Base-by-base conservation (phyloP, 1,140 invertebrate genomes). In the Panagrolaimus sp. region DNA sequence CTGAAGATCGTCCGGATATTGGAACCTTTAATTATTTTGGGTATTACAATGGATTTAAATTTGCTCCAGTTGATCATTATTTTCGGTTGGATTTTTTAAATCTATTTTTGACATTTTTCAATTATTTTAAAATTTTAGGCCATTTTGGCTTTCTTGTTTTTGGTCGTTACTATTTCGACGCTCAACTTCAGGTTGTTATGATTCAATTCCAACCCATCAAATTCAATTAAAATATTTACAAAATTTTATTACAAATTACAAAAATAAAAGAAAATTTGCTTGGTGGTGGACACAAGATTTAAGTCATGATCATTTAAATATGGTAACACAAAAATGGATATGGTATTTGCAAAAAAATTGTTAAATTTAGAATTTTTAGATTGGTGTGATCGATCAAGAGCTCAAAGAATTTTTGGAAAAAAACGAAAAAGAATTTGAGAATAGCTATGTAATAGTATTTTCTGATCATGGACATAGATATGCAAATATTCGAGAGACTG, bases 401-500 rank as follows among this genome's bases (percentile, higher is more conserved):
- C 46, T 77, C n/a, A 62, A 80, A 14, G 43, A 38, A 15, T 72
- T 78, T 24, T 58, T 77, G n/a, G 21, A 48, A 14, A 38, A 69
- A n/a, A 63, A 76, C 21, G 47, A 64, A 10, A 72, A 76, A 8
- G 38, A 75, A 10, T 74, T 87, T 0, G 83, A 87, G 26, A 84
- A 88, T 73, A 88, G 88, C 0, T 79, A 88, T 0, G 82, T 96
- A 0, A 86, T 96, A 17, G 87, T 94, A 17, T 86, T 93, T 73
- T 93, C 91, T 78, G 94, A 97, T 83, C 94, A 96, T 83, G 94
- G 94, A 0, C 89, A 93, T 77, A 83, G 94, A 44, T 95, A 90
- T 86, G 93, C 92, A 0, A 85, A 86, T 4, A 89, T 92, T 17
- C 83, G 90, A 28, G 83, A 88, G 73, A 94, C 92, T 0, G 90